Percentiles rank a stretch among this genome's conserved stretches.
Evolutionary conservation across 2,113 vertebrate genomes (phyloP).

Genomic region (Hydrolagus affinis): DNA sequence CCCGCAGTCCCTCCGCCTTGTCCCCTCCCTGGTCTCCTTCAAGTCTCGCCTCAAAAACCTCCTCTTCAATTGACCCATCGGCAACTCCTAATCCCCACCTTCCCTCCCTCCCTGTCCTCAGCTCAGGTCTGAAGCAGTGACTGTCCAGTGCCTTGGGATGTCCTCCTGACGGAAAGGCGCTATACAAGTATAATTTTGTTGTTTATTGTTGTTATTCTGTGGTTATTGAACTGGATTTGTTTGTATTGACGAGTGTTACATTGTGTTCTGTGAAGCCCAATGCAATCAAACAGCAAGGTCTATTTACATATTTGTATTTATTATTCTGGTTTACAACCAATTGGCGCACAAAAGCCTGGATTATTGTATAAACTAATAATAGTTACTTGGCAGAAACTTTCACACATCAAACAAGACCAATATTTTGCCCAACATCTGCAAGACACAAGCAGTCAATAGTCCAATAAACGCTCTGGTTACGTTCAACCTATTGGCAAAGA

Average conservation of each 20-base stretch:
- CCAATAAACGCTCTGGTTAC: not conserved
- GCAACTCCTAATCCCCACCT: too few relatives aligned
- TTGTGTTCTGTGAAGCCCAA: not conserved
- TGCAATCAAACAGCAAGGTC: too few relatives aligned
- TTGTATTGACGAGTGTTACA: not conserved
- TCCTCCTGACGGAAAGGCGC: too few relatives aligned
- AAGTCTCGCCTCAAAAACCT: too few relatives aligned
- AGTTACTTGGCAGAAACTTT: not conserved
- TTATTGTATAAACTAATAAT: not conserved
- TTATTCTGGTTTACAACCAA: not conserved
- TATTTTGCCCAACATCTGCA: conserved; percentile 3
- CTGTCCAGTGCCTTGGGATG: too few relatives aligned
- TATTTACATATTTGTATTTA: not conserved
- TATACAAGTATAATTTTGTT: too few relatives aligned
- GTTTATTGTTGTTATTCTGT: too few relatives aligned
- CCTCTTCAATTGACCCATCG: too few relatives aligned
- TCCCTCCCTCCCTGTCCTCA: too few relatives aligned
- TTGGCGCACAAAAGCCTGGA: not conserved
- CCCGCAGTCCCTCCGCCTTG: too few relatives aligned
- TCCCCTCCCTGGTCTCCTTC: too few relatives aligned
- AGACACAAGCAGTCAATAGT: not conserved
- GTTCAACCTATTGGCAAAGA: not conserved
- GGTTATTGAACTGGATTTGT: not conserved
- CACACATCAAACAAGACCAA: not conserved
- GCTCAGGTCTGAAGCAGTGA: too few relatives aligned